A percentile compares a stretch with the other conserved stretches of the same genome.
Conservation (phyloP, 2,888 invertebrate genomes). For the Norana najaformis region DNA sequence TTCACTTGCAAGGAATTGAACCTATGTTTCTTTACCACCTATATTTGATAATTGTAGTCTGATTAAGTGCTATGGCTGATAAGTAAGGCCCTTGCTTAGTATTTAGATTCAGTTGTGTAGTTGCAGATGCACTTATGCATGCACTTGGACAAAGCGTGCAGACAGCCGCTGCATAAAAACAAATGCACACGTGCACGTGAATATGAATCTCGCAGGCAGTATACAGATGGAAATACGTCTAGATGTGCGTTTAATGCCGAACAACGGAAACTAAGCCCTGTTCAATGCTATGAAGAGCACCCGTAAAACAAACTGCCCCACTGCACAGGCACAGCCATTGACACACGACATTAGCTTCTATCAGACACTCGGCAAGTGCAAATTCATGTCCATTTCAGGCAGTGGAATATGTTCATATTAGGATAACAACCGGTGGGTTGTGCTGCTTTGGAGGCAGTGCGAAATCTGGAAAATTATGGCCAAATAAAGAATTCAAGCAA, state of each 20-base stretch:
- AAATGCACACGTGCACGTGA: not conserved
- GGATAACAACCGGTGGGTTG: not conserved
- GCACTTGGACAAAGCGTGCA: not conserved
- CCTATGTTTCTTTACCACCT: not conserved
- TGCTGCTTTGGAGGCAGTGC: not conserved
- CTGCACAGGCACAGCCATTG: not conserved
- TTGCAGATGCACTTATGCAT: not conserved
- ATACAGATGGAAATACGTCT: not conserved
- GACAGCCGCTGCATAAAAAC: not conserved
- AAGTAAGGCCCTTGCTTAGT: not conserved
- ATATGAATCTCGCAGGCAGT: not conserved
- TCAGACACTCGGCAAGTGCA: not conserved
- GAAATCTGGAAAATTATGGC: not conserved
- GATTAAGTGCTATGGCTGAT: not conserved
- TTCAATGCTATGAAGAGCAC: not conserved
- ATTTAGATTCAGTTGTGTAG: too few species aligned
- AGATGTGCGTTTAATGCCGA: not conserved
- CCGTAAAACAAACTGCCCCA: not conserved
- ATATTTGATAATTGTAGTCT: not conserved
- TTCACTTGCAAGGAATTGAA: too few species aligned
- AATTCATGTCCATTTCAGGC: not conserved
- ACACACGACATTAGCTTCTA: not conserved
- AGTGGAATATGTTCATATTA: not conserved
- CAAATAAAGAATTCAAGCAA: not conserved
- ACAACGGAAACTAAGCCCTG: not conserved